Evolutionary conservation across 2,888 invertebrate species (phyloP), one percentile per base, ranked within the genome.

Genomic region (Nemoura dubitans): DNA sequence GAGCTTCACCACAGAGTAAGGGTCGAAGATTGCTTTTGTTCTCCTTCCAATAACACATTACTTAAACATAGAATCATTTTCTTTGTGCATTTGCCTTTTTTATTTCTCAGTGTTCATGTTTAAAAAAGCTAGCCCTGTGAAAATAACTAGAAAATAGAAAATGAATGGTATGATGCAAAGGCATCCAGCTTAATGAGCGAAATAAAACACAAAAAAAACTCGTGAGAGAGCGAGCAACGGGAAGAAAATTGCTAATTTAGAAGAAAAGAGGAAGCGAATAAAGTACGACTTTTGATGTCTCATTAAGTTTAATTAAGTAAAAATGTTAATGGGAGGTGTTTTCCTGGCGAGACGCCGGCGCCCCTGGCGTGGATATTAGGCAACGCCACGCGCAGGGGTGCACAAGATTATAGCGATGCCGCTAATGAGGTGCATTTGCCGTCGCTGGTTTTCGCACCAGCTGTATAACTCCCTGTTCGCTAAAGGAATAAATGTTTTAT

Each of bases 221-320:
- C 59, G 59, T 14, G 59, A 1, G 59, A 3, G 59, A 21, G 59
- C 3, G 59, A 36, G 36, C 36, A 36, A 36, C 36, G 36, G n/a
- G 36, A 36, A 36, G 36, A 36, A 36, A 36, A 59, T 59, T 59
- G 59, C 59, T 59, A 59, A 59, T 59, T 59, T 59, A 59, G 21
- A 59, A 59, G 59, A 21, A 21, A 59, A 59, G 59, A 59, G 59
- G 59, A 59, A 59, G 59, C 59, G 59, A 59, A 59, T 59, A 59
- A 59, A 59, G 59, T 21, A 21, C 59, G 10, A 59, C 59, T 59
- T 59, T 59, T 59, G 59, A 59, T 59, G 59, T 59, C 59, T 59
- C 59, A 59, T 59, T 59, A 59, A 59, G 59, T 59, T 59, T 59
- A 59, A 59, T 59, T 59, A 59, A 59, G 59, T 59, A 59, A 59